A percentile compares a stretch with the other conserved stretches of the same genome.
phyloP scores from a whole-genome alignment of 2,888 invertebrate genomes.

The Ligdia adustata region DNA sequence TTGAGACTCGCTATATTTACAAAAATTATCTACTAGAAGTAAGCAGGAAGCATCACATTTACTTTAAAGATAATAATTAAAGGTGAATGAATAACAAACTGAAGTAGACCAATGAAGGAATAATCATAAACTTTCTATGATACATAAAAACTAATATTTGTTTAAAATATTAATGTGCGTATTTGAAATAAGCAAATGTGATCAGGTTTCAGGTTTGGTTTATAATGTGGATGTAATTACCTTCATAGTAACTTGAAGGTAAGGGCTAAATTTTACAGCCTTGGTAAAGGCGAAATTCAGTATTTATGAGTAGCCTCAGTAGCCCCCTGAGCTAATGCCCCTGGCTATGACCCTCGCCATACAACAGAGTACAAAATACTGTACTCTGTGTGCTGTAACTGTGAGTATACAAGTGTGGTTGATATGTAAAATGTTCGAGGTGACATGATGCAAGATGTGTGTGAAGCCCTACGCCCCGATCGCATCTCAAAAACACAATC shows the following conservation, averaged over 20 bases:
- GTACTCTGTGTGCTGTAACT: too few species aligned
- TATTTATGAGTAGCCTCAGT: too few species aligned
- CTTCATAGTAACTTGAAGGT: too few species aligned
- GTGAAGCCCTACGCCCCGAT: conserved; percentile 69
- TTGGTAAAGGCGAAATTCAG: too few species aligned
- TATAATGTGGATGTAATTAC: too few species aligned
- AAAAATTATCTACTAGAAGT: conserved; percentile 17
- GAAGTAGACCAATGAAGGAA: conserved; percentile 37
- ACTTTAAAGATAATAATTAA: conserved; percentile 45
- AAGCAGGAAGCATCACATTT: conserved; percentile 35
- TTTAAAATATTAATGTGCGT: conserved; percentile 60
- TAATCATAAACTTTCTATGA: conserved; percentile 19
- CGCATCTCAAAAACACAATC: conserved; percentile 55
- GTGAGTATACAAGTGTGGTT: too few species aligned
- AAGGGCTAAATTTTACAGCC: too few species aligned
- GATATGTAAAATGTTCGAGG: too few species aligned
- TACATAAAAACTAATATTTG: conserved; percentile 39
- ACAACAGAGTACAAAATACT: too few species aligned
- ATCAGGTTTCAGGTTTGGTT: too few species aligned
- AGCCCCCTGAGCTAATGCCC: too few species aligned
- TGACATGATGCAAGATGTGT: conserved; percentile 76
- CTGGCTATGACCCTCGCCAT: too few species aligned
- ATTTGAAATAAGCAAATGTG: conserved; percentile 46
- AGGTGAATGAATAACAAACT: conserved; percentile 55
- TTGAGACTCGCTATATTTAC: conserved; percentile 17